Conservation (phyloP, 2,113 vertebrate species). For the Xiphias gladius region DNA sequence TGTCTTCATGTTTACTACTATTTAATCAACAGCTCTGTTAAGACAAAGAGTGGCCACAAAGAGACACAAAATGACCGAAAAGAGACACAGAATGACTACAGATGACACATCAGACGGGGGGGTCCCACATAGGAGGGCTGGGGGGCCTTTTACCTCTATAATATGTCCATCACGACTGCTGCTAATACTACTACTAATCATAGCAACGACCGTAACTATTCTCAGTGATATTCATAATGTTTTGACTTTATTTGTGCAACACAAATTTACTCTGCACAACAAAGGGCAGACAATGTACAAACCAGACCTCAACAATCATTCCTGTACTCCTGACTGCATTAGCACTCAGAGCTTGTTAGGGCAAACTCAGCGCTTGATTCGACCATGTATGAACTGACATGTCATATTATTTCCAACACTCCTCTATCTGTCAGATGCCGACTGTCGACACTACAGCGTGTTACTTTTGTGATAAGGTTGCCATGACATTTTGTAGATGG, state of each 20-base stretch:
- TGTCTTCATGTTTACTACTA: background rate
- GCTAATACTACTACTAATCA: background rate
- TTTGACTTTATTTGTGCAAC: background rate
- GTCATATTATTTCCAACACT: conserved; percentile 59
- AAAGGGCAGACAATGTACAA: background rate
- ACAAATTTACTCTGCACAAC: background rate
- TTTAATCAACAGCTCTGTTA: background rate
- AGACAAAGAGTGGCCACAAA: background rate
- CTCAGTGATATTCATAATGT: too few species aligned
- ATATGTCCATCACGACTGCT: too few species aligned
- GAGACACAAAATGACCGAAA: background rate
- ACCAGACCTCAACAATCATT: conserved; percentile 17
- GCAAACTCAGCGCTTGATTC: conserved; percentile 49
- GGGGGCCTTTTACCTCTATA: too few species aligned
- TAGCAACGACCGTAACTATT: background rate
- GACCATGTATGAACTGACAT: conserved; percentile 56
- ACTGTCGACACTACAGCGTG: conserved; percentile 42
- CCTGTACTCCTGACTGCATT: conserved; percentile 19
- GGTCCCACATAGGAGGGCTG: too few species aligned
- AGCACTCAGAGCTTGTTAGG: conserved; percentile 30
- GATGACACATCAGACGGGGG: background rate
- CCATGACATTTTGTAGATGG: conserved; percentile 79
- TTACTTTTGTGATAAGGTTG: conserved; percentile 76
- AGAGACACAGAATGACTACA: background rate
- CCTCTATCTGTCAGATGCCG: conserved; percentile 49